Conservation (phyloP, 2,113 vertebrate genomes). For the Rhagologus leucostigma region DNA sequence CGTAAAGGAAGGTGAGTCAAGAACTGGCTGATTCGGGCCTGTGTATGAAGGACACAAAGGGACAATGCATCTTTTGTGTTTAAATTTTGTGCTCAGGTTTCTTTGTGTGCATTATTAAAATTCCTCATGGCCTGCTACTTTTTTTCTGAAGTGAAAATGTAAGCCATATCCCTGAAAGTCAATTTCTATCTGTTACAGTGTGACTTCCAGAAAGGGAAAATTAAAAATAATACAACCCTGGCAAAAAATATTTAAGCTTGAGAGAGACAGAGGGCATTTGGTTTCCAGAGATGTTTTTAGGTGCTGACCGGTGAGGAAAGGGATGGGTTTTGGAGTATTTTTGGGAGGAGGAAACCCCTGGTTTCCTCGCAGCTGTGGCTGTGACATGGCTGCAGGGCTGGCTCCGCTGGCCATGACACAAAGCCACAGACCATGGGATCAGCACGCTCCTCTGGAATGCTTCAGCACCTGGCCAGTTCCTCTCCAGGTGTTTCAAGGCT, state of each 20-base stretch:
- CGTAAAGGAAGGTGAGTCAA: slow-evolving; percentile 56
- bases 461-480: background rate
- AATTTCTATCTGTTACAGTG: background rate
- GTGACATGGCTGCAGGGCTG: background rate
- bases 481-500: background rate
- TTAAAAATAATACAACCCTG: background rate
- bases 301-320: background rate
- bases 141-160: slow-evolving; percentile 26
- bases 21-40: background rate
- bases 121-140: background rate
- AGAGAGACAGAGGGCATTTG: background rate
- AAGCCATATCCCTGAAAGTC: background rate
- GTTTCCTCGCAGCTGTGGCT: background rate
- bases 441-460: fast-evolving
- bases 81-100: slow-evolving; percentile 59
- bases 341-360: background rate
- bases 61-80: slow-evolving; percentile 59
- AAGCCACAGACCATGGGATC: background rate
- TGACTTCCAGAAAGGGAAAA: background rate
- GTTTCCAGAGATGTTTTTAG: background rate
- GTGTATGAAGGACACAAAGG: slow-evolving; percentile 3
- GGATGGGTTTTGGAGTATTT: background rate
- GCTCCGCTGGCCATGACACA: background rate
- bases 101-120: slow-evolving; percentile 63
- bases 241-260: background rate